Base-by-base conservation (phyloP, 2,113 vertebrate species). In the Patagioenas fasciata region DNA sequence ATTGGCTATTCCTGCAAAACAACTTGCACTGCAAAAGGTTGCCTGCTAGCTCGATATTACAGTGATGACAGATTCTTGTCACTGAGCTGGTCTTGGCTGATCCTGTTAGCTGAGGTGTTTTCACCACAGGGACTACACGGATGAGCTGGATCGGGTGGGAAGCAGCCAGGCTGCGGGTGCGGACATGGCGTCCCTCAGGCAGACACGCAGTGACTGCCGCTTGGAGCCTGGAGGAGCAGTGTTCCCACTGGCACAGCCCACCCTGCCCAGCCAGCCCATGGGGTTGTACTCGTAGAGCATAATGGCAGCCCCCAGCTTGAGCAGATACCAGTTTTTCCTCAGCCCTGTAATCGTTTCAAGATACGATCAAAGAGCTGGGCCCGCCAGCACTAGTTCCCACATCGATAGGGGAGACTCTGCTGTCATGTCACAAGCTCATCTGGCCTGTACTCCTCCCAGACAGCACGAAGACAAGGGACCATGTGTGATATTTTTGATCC, bases 171-270 rank as follows among this genome's bases (percentile, higher is more conserved):
- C 42, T 62, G 82, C 1, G 2, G n/a, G 50, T 6, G 11, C 13
- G 31, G 47, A 10, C 5, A 2, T 2, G 15, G 11, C 6, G 4
- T 21, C 60, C 15, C 31, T 36, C 54, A 64, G 47, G 21, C 31
- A 42, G 21, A 15, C 1, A 3, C 34, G 50, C 42, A 56, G 29
- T 5, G 4, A 29, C 6, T 8, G 47, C 54, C 1, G 2, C 42
- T 58, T 26, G 6, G 20, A 40, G 24, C 20, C 21, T 4, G 40
- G 26, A 8, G 21, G 18, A 31, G 31, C 23, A 1, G 25, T 3
- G 15, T 15, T 65, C 26, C 15, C 0, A 0, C 40, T 48, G 38
- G 31, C 61, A 13, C 20, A 32, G 16, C 75, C 48, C 61, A 8
- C n/a, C 26, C 54, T 26, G 32, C 57, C 2, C 0, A 53, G 57